Conservation (phyloP, 35 echinoderm and acorn worm species). For the Ptychodera flava region DNA sequence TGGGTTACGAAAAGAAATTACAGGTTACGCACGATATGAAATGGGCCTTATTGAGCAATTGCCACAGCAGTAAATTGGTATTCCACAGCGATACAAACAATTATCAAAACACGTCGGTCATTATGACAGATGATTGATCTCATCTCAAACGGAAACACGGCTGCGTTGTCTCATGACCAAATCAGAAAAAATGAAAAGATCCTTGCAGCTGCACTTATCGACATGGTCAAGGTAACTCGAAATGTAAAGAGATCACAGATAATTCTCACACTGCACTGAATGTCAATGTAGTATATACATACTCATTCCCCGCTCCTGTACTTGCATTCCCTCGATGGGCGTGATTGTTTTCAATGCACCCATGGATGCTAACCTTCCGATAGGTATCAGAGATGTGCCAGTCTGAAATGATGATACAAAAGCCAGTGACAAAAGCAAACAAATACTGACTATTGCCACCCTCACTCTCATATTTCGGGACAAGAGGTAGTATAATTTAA, state of each 20-base stretch:
- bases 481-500: too few species aligned
- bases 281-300: too few species aligned
- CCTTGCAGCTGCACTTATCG: too few species aligned
- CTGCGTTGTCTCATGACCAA: constrained; percentile 67
- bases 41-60: not conserved
- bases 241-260: too few species aligned
- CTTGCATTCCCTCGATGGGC: not conserved
- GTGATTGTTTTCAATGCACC: not conserved
- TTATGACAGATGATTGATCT: constrained; percentile 35
- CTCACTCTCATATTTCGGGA: too few species aligned
- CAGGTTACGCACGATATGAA: not conserved
- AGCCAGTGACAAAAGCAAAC: too few species aligned
- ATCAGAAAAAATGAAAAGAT: too few species aligned
- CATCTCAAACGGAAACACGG: constrained; percentile 44
- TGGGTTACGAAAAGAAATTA: constrained; percentile 20
- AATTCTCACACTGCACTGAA: too few species aligned
- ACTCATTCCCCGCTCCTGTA: not conserved
- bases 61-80: not conserved
- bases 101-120: not conserved
- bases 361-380: not conserved
- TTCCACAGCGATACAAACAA: not conserved
- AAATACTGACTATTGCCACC: too few species aligned
- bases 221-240: too few species aligned
- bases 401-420: not conserved
- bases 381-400: not conserved